Evolutionary conservation across 2,113 vertebrate genomes (phyloP), one percentile per base, ranked within the genome.

Genomic region (Struthio camelus): DNA sequence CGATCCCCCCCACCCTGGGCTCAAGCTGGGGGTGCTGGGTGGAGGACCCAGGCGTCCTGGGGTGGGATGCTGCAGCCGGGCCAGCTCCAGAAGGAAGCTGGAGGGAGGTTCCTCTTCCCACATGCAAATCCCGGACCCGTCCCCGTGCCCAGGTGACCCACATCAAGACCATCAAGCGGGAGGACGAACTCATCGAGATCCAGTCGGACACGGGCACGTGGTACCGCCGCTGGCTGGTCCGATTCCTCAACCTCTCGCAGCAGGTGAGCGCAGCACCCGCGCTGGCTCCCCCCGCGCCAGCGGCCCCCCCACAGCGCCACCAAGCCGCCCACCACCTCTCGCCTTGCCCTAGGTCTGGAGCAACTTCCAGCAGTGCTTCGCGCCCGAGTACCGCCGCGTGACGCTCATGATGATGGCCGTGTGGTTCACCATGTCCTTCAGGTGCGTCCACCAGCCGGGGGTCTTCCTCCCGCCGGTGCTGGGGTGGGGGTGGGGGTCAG

Each of bases 351-450:
- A 95, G 99, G 99, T 99, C 56, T 99, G 99, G 99, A 97, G 97
- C 79, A 99, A 99, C 71, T 99, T 99, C 97, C 98, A 98, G 87
- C 97, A 98, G 14, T 97, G 99, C 85, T 99, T 99, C 27, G 98
- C 98, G 1, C 99, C 99, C 0, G 98, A 99, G 90, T 99, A 99
- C 76, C 98, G 99, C 3, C 98, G 99, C 23, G 98, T 99, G 90
- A 99, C 99, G 3, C 98, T 99, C 78, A 99, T 99, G 99, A 99
- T 99, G 99, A 99, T 99, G 99, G 99, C 99, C 0, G 99, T 99
- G 30, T 99, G 99, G 99, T 99, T 99, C 98, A 99, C 99, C 83
- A 99, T 99, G 99, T 99, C 99, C 38, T 99, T 99, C 98, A 99
- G 99, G 99, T 99, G 91, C 93, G 95, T 13, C 32, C 65, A 46